These are phyloP conservation scores for Lacerta bilineata DNA, from an alignment of 2,797 vertebrate species.

Conservation along the genomic window DNA sequence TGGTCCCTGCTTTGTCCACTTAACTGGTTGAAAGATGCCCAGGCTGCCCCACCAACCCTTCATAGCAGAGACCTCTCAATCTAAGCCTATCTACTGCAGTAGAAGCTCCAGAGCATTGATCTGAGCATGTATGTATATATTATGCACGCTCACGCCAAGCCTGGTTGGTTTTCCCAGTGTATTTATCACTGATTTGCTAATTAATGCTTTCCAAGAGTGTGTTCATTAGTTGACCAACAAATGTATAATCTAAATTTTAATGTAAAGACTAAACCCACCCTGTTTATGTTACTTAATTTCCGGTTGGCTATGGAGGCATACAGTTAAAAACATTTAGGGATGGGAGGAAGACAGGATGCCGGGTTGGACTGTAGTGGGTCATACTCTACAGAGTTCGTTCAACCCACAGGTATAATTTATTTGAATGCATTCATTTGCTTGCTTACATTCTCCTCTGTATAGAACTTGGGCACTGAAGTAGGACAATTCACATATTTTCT, in stretches of 20 bases:
- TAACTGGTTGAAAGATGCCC: not conserved
- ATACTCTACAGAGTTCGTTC: not conserved
- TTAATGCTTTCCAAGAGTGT: not conserved
- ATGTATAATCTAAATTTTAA: constrained; percentile 29
- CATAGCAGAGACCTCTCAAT: not conserved
- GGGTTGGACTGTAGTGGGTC: not conserved
- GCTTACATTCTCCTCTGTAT: not conserved
- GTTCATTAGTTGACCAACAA: constrained; percentile 38
- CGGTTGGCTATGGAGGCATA: not conserved
- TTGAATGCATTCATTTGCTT: not conserved
- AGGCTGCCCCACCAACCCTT: not conserved
- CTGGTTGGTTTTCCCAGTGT: constrained; percentile 41
- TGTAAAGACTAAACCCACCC: not conserved
- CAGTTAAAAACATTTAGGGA: constrained; percentile 7
- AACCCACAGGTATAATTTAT: not conserved
- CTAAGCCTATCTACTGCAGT: not conserved
- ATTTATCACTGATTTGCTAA: constrained; percentile 41
- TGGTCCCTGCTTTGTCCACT: not conserved
- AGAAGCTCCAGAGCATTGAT: not conserved
- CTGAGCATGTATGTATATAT: not conserved
- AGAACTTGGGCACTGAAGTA: not conserved
- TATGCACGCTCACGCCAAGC: constrained; percentile 17
- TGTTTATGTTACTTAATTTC: constrained; percentile 1
- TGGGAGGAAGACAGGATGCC: not conserved
- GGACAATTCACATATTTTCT: not conserved